Conservation (phyloP, 2,113 vertebrate genomes). For the Sisor rabdophorus region DNA sequence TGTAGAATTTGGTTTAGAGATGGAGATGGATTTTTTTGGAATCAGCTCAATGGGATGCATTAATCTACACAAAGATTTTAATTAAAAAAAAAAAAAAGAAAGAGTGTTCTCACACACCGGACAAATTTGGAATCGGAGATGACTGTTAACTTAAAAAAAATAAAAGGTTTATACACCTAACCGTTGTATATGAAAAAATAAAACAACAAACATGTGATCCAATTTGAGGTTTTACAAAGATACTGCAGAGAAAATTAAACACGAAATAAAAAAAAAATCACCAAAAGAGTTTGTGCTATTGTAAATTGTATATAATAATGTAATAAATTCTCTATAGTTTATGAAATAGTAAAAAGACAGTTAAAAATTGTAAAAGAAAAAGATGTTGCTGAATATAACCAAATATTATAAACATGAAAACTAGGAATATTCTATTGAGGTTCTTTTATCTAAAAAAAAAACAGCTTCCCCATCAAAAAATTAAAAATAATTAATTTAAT, state of each 20-base stretch:
- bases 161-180: not conserved
- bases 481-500: too few species aligned
- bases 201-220: constrained; percentile 16
- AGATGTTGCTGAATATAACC: too few species aligned
- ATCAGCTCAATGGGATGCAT: not conserved
- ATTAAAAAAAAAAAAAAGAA: constrained; percentile 3
- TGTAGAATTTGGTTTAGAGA: constrained; percentile 14
- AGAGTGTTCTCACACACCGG: not conserved
- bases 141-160: constrained; percentile 9
- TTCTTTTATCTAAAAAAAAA: too few species aligned
- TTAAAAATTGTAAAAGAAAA: too few species aligned
- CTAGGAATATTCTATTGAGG: too few species aligned
- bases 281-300: constrained; percentile 8
- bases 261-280: constrained; percentile 43
- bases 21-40: constrained; percentile 6
- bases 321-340: too few species aligned
- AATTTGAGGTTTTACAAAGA: constrained; percentile 33
- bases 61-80: not conserved
- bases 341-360: too few species aligned
- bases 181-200: constrained; percentile 1
- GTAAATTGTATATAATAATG: not conserved
- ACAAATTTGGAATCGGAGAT: not conserved
- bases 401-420: too few species aligned
- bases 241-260: constrained; percentile 26
- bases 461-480: too few species aligned